These are phyloP conservation scores for Glaucopsyche alexis DNA, from an alignment of 2,888 invertebrate species.

Conservation along the genomic window DNA sequence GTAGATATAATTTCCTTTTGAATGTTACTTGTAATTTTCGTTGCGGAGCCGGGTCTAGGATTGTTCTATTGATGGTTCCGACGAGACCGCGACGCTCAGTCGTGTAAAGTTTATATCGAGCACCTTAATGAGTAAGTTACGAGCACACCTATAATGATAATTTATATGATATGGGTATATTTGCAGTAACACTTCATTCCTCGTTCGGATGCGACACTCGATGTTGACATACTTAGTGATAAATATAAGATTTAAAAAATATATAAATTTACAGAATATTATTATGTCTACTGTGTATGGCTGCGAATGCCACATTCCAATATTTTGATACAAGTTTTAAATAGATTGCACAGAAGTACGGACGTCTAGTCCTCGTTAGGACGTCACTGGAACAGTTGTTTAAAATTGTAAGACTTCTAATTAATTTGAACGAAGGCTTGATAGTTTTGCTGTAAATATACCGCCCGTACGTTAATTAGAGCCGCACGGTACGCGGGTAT, in stretches of 20 bases:
- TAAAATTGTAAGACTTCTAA: neutral
- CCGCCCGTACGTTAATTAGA: conserved; percentile 45
- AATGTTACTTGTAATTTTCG: conserved; percentile 21
- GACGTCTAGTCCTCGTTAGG: neutral
- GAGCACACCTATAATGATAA: conserved; percentile 16
- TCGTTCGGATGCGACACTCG: neutral
- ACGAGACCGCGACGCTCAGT: neutral
- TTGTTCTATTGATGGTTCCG: conserved; percentile 16
- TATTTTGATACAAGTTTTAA: neutral
- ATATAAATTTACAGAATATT: neutral
- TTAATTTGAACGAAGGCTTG: neutral
- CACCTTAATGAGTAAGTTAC: conserved; percentile 19
- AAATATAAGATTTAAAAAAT: neutral
- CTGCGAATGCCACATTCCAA: neutral
- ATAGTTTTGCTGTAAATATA: conserved; percentile 11
- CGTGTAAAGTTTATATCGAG: neutral
- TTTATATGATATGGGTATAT: conserved; percentile 8
- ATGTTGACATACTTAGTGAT: neutral
- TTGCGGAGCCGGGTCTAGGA: conserved; percentile 11
- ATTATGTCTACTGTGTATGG: neutral
- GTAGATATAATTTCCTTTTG: conserved; percentile 5
- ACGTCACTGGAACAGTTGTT: too few species aligned
- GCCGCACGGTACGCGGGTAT: conserved; percentile 39
- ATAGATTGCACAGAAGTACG: neutral
- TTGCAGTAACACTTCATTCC: neutral